Evolutionary conservation across 2,113 vertebrate genomes (phyloP).

Genomic region (Sterrhoptilus dennistouni): DNA sequence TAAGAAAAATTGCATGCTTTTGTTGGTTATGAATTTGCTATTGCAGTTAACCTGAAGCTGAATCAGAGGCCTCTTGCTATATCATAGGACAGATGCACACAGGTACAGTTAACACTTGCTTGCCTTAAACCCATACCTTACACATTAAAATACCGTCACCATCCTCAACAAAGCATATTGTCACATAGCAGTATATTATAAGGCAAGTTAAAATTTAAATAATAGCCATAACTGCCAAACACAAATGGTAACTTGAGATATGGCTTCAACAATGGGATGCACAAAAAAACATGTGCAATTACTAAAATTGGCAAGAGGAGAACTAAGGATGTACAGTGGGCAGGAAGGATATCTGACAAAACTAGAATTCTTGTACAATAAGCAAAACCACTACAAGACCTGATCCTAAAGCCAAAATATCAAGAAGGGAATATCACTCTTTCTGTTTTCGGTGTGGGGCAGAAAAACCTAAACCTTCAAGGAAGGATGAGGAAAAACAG

Average conservation of each 20-base stretch:
- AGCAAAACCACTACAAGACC: background rate
- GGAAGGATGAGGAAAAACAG: background rate
- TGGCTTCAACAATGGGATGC: background rate
- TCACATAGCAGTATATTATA: background rate
- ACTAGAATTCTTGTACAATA: background rate
- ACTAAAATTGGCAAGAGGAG: background rate
- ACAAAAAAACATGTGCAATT: background rate
- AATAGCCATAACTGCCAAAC: background rate
- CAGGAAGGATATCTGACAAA: background rate
- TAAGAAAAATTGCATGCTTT: background rate
- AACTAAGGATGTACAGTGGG: rapidly evolving
- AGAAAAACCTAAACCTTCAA: background rate
- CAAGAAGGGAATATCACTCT: background rate
- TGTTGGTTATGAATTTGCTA: background rate
- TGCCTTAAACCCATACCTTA: background rate
- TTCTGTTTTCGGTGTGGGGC: rapidly evolving
- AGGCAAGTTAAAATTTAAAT: background rate
- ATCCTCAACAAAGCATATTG: background rate
- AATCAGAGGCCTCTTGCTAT: background rate
- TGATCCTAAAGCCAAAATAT: background rate
- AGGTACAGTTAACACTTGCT: background rate
- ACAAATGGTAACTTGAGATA: background rate
- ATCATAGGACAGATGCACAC: background rate
- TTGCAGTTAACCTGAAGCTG: background rate
- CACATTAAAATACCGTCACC: background rate